Conservation (phyloP, 2,113 vertebrate genomes). For the Antidorcas marsupialis region DNA sequence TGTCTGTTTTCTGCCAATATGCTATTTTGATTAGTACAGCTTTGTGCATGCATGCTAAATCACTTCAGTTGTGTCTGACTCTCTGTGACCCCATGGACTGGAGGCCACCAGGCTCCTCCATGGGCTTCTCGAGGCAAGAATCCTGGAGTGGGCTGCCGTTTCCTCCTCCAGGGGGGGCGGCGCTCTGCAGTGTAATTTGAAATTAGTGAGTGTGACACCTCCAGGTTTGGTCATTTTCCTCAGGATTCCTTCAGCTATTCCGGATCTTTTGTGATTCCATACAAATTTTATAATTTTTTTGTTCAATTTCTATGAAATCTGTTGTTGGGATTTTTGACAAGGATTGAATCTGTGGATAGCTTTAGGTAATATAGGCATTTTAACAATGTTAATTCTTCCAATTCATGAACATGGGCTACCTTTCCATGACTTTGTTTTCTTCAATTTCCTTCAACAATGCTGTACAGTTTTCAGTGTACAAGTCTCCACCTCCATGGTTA, state of each 20-base stretch:
- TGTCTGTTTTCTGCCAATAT: neutral
- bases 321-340: neutral
- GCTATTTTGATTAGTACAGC: neutral
- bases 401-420: neutral
- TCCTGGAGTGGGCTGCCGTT: neutral
- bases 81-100: neutral
- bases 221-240: neutral
- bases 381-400: neutral
- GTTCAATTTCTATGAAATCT: neutral
- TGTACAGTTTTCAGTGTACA: neutral
- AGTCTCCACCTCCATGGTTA: neutral
- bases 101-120: neutral
- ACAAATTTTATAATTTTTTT: neutral
- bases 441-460: neutral
- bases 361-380: neutral
- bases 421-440: neutral
- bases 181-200: neutral
- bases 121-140: neutral
- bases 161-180: neutral
- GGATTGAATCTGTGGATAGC: neutral
- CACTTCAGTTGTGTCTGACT: neutral
- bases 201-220: neutral
- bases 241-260: neutral
- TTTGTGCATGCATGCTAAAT: neutral
- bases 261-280: fast-evolving